Percentiles rank a stretch among this genome's conserved stretches.
These are phyloP conservation scores for Tiliqua scincoides DNA, from an alignment of 2,113 vertebrate species.

Conservation along the genomic window DNA sequence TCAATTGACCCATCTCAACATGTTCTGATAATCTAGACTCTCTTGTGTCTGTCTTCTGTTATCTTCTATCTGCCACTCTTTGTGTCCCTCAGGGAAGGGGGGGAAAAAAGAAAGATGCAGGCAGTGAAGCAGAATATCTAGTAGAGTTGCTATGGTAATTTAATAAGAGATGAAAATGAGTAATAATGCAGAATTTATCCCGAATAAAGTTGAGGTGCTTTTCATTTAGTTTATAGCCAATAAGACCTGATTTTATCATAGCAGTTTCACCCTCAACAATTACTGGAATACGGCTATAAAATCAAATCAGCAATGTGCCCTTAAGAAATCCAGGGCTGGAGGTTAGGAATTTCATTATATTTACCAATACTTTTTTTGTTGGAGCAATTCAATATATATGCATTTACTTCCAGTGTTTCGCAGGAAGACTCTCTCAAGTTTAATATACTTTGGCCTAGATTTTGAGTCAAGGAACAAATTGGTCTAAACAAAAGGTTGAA, in stretches of 20 bases:
- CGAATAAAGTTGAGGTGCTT: conserved; percentile 25
- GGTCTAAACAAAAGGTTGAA: neutral
- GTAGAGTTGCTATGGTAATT: conserved; percentile 13
- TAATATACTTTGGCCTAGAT: neutral
- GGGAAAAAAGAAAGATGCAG: neutral
- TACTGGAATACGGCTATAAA: conserved; percentile 18
- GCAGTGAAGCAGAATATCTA: conserved; percentile 25
- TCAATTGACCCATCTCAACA: conserved; percentile 24
- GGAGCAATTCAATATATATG: neutral
- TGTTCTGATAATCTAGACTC: conserved; percentile 9
- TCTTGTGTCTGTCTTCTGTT: conserved; percentile 26
- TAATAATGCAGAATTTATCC: conserved; percentile 21
- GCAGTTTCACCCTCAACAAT: conserved; percentile 3
- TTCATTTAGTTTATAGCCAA: conserved; percentile 27
- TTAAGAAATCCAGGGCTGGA: conserved; percentile 24
- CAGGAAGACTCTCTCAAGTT: neutral
- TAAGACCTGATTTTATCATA: conserved; percentile 20
- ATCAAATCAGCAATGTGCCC: conserved; percentile 14
- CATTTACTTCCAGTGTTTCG: neutral
- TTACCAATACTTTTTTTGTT: neutral
- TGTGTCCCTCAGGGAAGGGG: neutral
- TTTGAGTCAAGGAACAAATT: conserved; percentile 6
- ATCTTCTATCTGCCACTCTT: conserved; percentile 20
- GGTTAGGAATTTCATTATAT: conserved; percentile 9
- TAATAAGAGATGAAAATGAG: conserved; percentile 33